Evolutionary conservation across 2,113 vertebrate genomes (phyloP).

Genomic region (Apodemus sylvaticus): DNA sequence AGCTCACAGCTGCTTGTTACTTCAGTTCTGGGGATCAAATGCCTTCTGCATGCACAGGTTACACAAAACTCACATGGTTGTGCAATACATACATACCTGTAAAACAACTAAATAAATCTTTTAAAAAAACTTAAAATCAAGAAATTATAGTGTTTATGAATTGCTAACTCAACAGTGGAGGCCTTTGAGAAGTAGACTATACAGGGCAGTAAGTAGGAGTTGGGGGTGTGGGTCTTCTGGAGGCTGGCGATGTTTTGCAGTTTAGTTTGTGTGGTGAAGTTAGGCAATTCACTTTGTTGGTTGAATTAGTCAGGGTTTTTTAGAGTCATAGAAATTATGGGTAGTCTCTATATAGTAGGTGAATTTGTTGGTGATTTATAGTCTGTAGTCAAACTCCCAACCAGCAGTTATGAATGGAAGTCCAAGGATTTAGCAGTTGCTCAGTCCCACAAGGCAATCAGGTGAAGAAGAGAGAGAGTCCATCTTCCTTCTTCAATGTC

Average conservation of each 20-base stretch:
- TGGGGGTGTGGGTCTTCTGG: background rate
- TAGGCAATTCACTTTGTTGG: background rate
- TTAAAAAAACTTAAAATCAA: conserved; percentile 1
- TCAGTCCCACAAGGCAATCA: no score
- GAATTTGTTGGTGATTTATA: no score
- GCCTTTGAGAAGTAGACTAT: background rate
- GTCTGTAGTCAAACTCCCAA: no score
- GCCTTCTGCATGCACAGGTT: background rate
- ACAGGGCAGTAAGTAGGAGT: no score
- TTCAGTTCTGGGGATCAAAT: background rate
- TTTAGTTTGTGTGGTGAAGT: background rate
- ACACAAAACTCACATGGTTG: background rate
- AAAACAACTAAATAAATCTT: background rate
- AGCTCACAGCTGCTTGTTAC: background rate
- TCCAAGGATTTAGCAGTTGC: no score
- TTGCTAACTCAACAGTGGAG: background rate
- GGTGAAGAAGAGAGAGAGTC: no score
- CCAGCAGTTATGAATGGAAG: no score
- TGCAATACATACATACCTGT: background rate
- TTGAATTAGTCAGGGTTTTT: no score
- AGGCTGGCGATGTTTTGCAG: background rate
- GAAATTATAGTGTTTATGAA: conserved; percentile 28
- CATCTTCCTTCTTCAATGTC: no score
- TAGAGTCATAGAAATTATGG: no score
- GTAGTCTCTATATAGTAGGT: no score